Evolutionary conservation across 2,113 vertebrate species (phyloP).

Genomic region (Chitala chitala): DNA sequence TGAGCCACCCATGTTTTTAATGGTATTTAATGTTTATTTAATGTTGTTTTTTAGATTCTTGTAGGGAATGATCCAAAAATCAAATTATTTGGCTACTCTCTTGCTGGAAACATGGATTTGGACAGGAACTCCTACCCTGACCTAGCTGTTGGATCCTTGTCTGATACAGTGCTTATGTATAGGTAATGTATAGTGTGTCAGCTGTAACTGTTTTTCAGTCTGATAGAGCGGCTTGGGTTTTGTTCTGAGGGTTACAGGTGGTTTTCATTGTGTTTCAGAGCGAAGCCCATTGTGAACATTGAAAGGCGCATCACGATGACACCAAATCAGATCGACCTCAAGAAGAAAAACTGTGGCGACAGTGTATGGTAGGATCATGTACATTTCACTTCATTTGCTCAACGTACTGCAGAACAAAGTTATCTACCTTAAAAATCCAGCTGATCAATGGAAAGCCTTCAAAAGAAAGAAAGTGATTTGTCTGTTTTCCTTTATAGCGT

Average conservation of each 20-base stretch:
- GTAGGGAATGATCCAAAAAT: slow-evolving; percentile 65
- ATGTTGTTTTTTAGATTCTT: slow-evolving; percentile 67
- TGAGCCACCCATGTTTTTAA: not conserved
- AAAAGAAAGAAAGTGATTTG: not conserved
- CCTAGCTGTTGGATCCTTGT: slow-evolving; percentile 86
- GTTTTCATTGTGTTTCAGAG: slow-evolving; percentile 50
- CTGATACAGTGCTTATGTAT: slow-evolving; percentile 81
- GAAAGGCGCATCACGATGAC: slow-evolving; percentile 67
- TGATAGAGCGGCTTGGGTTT: not conserved
- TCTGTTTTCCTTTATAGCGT: slow-evolving; percentile 64
- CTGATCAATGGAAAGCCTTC: not conserved
- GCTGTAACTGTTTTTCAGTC: not conserved
- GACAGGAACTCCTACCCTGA: slow-evolving; percentile 90
- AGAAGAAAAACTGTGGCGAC: slow-evolving; percentile 52
- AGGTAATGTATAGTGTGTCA: slow-evolving; percentile 70
- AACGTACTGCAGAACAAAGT: not conserved
- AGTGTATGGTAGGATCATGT: slow-evolving; percentile 69
- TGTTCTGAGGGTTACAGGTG: not conserved
- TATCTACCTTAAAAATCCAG: too few relatives aligned
- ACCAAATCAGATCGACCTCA: slow-evolving; percentile 61
- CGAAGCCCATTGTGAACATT: slow-evolving; percentile 82
- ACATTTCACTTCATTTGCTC: not conserved
- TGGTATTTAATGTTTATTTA: not conserved
- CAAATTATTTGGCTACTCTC: slow-evolving; percentile 83
- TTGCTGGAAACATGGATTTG: slow-evolving; percentile 92